A percentile compares a stretch with the other conserved stretches of the same genome.
phyloP scores from a whole-genome alignment of 2,888 invertebrate genomes.

The Hirtodrosophila cameraria region DNA sequence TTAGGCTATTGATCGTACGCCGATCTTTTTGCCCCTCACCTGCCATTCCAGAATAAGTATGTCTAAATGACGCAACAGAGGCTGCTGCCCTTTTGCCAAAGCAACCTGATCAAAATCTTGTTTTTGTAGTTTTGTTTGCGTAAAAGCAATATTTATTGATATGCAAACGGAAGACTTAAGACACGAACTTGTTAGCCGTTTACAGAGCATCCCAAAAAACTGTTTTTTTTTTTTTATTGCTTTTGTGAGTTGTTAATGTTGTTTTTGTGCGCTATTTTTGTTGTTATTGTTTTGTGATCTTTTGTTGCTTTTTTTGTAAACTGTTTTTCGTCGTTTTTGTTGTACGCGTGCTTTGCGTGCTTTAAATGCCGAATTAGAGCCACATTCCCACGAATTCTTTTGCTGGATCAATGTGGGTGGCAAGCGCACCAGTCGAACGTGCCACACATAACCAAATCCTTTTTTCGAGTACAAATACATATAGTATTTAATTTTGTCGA shows the following conservation, averaged over 20 bases:
- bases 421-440: conserved; percentile 35
- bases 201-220: background rate
- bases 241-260: background rate
- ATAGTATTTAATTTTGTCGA: conserved; percentile 21
- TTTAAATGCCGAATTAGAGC: conserved; percentile 37
- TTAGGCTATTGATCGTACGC: conserved; percentile 2
- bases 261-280: conserved; percentile 7
- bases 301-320: conserved; percentile 5
- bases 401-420: conserved; percentile 51
- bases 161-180: conserved; percentile 67
- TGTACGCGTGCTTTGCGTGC: conserved; percentile 46
- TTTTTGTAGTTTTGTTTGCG: conserved; percentile 13
- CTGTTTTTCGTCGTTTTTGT: conserved; percentile 15
- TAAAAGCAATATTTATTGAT: conserved; percentile 11
- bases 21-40: background rate
- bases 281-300: conserved; percentile 8
- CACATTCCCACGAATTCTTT: conserved; percentile 55
- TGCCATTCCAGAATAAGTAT: background rate
- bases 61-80: conserved; percentile 20
- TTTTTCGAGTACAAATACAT: background rate
- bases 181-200: conserved; percentile 42
- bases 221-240: too few relatives aligned
- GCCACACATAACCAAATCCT: conserved; percentile 24
- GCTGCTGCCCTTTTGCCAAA: background rate
- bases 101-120: conserved; percentile 1